Evolutionary conservation across 2,888 invertebrate species (phyloP), one percentile per base, ranked within the genome.

Genomic region (Rhagium mordax): DNA sequence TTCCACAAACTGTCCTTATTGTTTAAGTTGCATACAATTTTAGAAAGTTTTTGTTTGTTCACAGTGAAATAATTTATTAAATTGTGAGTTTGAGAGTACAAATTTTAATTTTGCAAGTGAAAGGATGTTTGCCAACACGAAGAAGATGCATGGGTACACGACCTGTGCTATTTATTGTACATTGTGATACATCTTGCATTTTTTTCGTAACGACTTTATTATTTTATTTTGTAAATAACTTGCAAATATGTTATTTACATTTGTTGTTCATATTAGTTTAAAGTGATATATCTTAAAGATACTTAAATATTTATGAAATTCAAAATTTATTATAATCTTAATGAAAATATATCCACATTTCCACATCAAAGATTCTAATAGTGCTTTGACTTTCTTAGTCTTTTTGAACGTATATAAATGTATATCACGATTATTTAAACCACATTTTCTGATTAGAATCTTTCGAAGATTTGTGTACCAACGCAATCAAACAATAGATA

Each of bases 121-220:
- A 67, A 67, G 67, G 67, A 67, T 67, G 57, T 67, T 67, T 67
- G 21, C 47, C 41, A 57, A 55, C 65, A 55, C 41, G 53, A 65
- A 47, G 65, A 65, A 65, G 55, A 66, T 61, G 61, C 33, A 6
- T 21, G 41, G 10, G 18, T 47, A 48, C 61, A 47, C 47, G 61
- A 47, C 20, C 2, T 61, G 61, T 61, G 61, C 61, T 21, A 61
- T 27, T 61, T 61, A 61, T 47, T 61, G 16, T 29, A n/a, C 27
- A 57, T 27, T 57, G 41, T 41, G n/a, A 41, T 41, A n/a, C 13
- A 4, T 10, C 41, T 41, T 41, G 41, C 10, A 10, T 33, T n/a
- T 13, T 41, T n/a, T 41, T 24, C 6, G 13, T 41, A 41, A 5
- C 5, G 4, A n/a, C 5, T 3, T 4, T 3, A 41, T 41, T 41